Evolutionary conservation across 1,140 invertebrate genomes (phyloP).

Genomic region (Eupeodes corollae): DNA sequence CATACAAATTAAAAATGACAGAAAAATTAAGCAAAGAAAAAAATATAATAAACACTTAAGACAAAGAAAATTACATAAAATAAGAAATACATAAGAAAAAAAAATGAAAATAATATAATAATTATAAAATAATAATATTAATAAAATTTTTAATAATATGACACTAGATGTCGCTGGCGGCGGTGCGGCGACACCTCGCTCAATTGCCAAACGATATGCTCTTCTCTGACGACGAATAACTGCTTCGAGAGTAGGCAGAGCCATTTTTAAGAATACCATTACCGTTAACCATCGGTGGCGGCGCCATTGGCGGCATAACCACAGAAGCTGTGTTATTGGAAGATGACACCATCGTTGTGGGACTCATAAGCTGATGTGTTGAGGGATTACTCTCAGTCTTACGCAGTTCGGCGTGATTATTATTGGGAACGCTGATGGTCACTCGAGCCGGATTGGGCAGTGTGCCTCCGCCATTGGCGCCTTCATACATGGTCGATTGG

Average conservation of each 20-base stretch:
- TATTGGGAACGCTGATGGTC: constrained; percentile 1
- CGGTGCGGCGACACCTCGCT: background rate
- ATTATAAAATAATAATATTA: constrained; percentile 6
- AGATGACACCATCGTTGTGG: background rate
- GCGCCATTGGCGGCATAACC: background rate
- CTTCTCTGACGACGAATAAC: constrained; percentile 18
- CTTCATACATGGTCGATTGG: background rate
- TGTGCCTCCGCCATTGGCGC: constrained; percentile 4
- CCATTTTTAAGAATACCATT: constrained; percentile 34
- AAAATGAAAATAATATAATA: constrained; percentile 5
- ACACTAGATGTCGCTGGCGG: background rate
- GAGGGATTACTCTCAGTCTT: background rate
- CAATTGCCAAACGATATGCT: constrained; percentile 32
- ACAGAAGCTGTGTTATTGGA: background rate
- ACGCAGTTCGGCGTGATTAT: background rate
- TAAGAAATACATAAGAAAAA: background rate
- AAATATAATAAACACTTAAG: constrained; percentile 1
- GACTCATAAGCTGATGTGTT: background rate
- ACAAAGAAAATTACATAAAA: background rate
- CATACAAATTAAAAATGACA: background rate
- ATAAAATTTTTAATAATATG: background rate
- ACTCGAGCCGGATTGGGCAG: constrained; percentile 5
- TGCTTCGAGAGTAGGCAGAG: background rate
- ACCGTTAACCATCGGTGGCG: constrained; percentile 4
- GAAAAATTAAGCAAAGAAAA: constrained; percentile 2